phyloP scores from a whole-genome alignment of 2,888 invertebrate genomes.

The Minunthozetes semirufus region DNA sequence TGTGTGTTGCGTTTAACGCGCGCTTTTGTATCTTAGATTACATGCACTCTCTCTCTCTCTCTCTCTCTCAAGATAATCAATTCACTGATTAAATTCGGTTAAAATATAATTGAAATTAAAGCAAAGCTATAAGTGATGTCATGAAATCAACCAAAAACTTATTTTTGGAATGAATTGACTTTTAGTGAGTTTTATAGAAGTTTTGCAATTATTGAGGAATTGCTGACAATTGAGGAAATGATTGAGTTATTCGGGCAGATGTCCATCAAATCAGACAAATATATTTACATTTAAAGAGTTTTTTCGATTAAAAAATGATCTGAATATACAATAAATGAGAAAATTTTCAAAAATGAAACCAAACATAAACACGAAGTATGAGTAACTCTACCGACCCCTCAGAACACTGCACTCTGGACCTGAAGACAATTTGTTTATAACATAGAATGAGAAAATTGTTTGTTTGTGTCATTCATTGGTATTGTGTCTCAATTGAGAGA shows the following conservation, averaged over 20 bases:
- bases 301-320: background rate
- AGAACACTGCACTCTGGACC: conserved; percentile 25
- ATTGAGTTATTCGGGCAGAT: conserved; percentile 14
- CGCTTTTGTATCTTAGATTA: background rate
- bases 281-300: background rate
- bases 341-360: no score
- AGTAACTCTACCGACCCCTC: conserved; percentile 14
- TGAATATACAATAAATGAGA: conserved; percentile 17
- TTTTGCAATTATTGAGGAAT: background rate
- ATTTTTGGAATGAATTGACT: conserved; percentile 1
- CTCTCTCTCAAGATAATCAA: background rate
- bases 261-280: background rate
- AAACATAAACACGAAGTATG: background rate
- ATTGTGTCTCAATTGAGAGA: background rate
- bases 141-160: background rate
- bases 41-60: conserved; percentile 18
- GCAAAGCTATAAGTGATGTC: background rate
- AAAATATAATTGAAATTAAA: background rate
- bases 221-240: background rate
- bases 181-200: background rate
- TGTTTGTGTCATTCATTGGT: background rate
- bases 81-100: background rate
- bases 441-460: background rate
- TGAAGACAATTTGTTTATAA: conserved; percentile 3
- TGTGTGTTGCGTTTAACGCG: background rate